A percentile compares a stretch with the other conserved stretches of the same genome.
Evolutionary conservation across 2,888 invertebrate genomes (phyloP).

Genomic region (Hirtodrosophila confusa): DNA sequence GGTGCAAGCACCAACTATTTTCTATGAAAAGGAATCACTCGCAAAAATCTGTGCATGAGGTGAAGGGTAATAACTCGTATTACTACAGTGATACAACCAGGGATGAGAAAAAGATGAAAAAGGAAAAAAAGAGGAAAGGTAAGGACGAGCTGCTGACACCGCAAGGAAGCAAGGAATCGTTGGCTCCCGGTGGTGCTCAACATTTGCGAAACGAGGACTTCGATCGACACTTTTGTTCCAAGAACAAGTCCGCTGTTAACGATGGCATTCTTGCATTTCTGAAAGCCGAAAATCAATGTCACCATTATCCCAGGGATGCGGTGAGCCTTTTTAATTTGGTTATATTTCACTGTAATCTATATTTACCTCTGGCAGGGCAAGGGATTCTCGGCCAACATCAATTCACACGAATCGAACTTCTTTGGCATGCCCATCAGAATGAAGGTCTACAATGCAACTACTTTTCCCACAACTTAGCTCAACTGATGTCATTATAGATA

Average conservation of each 20-base stretch:
- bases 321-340: slow-evolving; percentile 32
- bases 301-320: not conserved
- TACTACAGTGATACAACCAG: not conserved
- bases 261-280: slow-evolving; percentile 52
- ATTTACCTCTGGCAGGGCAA: not conserved
- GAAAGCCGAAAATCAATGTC: slow-evolving; percentile 44
- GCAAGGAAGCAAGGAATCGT: not conserved
- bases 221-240: slow-evolving; percentile 49
- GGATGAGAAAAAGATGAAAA: not conserved
- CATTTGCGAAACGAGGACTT: slow-evolving; percentile 26
- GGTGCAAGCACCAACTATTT: not conserved
- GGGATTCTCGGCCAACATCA: slow-evolving; percentile 51
- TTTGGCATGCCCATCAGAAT: slow-evolving; percentile 54
- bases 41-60: not conserved
- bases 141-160: not conserved
- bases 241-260: slow-evolving; percentile 62
- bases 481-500: not conserved
- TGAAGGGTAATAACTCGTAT: not conserved
- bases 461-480: slow-evolving; percentile 28
- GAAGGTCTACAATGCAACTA: slow-evolving; percentile 50
- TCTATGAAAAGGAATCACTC: not conserved
- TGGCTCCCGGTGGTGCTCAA: too few relatives aligned
- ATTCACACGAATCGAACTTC: slow-evolving; percentile 46
- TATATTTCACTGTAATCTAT: not conserved
- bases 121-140: not conserved